Percentiles rank a stretch among this genome's conserved stretches.
Evolutionary conservation across 2,113 vertebrate genomes (phyloP).

Genomic region (Dissostichus mawsoni): DNA sequence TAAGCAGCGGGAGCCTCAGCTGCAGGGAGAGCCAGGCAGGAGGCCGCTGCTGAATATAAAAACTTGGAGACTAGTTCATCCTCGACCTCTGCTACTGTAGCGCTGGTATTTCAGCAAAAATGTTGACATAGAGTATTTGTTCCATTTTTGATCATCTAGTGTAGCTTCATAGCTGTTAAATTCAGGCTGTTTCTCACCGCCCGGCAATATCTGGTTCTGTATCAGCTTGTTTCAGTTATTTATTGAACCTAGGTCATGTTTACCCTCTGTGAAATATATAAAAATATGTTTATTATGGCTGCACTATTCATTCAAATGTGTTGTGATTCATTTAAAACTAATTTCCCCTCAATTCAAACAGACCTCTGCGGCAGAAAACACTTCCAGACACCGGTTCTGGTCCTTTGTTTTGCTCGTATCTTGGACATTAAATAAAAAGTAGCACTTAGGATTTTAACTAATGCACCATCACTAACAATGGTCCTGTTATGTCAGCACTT

Average conservation of each 20-base stretch:
- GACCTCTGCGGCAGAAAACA: neutral
- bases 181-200: neutral
- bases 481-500: too few relatives aligned
- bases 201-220: neutral
- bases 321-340: neutral
- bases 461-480: too few relatives aligned
- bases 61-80: neutral
- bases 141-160: neutral
- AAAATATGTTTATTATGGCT: neutral
- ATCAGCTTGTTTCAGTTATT: neutral
- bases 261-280: neutral
- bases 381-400: too few relatives aligned
- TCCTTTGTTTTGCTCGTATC: too few relatives aligned
- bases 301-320: neutral
- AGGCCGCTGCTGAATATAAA: neutral
- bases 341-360: neutral
- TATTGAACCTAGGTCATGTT: neutral
- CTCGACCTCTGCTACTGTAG: neutral
- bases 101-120: neutral
- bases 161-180: neutral
- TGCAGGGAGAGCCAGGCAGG: neutral
- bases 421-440: too few relatives aligned
- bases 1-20: conserved; percentile 2
- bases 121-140: neutral
- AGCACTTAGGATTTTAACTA: too few relatives aligned